Evolutionary conservation across 1,140 invertebrate genomes (phyloP).

Genomic region (Aphaenogaster rudis): DNA sequence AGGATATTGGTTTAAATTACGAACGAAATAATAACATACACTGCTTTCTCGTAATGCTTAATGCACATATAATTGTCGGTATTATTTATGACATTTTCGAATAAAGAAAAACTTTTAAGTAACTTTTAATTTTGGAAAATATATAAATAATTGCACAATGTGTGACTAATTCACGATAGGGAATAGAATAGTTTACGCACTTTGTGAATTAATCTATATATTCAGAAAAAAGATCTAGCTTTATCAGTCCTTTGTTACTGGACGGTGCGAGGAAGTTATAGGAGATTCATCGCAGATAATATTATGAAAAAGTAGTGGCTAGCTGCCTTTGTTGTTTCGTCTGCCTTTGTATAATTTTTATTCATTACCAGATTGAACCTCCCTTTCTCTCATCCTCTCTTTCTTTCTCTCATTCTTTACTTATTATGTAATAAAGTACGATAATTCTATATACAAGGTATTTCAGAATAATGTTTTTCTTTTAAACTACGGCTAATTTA

Average conservation of each 20-base stretch:
- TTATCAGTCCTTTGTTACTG: slow-evolving; percentile 30
- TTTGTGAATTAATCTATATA: slow-evolving; percentile 29
- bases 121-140: neutral
- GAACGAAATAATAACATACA: slow-evolving; percentile 11
- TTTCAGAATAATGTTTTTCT: slow-evolving; percentile 1
- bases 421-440: slow-evolving; percentile 14
- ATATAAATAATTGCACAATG: neutral
- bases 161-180: neutral
- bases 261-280: slow-evolving; percentile 47
- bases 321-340: neutral
- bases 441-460: slow-evolving; percentile 29
- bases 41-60: neutral
- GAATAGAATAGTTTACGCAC: neutral
- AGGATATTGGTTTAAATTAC: neutral
- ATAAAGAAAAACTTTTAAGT: slow-evolving; percentile 12
- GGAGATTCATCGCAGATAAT: slow-evolving; percentile 22
- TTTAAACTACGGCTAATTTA: neutral
- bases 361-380: neutral
- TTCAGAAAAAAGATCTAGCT: neutral
- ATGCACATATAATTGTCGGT: neutral
- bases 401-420: neutral
- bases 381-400: neutral
- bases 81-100: neutral
- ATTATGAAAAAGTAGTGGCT: slow-evolving; percentile 25
- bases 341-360: neutral